Percentiles rank a stretch among this genome's conserved stretches.
These are phyloP conservation scores for Watsonalla cultraria DNA, from an alignment of 2,888 invertebrate species.

Conservation along the genomic window DNA sequence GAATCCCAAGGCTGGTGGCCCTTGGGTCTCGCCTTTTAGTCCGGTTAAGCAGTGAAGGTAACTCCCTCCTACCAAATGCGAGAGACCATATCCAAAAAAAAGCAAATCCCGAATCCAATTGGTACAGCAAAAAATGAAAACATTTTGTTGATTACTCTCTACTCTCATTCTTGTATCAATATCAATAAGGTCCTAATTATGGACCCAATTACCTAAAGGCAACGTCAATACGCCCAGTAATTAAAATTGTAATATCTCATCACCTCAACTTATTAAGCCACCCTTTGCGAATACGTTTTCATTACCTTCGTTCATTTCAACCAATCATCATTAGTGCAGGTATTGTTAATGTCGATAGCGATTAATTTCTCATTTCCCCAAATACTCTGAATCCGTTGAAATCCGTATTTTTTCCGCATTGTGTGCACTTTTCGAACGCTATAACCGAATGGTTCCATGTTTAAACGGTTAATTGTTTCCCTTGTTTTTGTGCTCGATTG, in stretches of 20 bases:
- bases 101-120: no score
- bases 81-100: no score
- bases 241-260: constrained; percentile 9
- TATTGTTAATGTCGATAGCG: constrained; percentile 61
- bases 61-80: no score
- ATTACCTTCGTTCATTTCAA: constrained; percentile 51
- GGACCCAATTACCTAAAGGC: constrained; percentile 12
- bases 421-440: constrained; percentile 17
- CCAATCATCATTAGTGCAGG: constrained; percentile 59
- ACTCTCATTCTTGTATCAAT: not conserved
- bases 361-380: constrained; percentile 65
- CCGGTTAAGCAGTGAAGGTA: no score
- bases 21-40: no score
- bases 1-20: no score
- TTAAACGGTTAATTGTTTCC: constrained; percentile 1
- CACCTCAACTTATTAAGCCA: constrained; percentile 25
- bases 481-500: not conserved
- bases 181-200: constrained; percentile 1
- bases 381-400: constrained; percentile 24
- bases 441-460: constrained; percentile 7
- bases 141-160: not conserved
- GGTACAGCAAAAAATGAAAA: no score
- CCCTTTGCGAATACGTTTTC: constrained; percentile 55
- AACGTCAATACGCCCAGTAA: not conserved
- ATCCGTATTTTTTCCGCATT: constrained; percentile 37